Base-by-base conservation (phyloP, 2,888 invertebrate species). In the Nipponacmea schrenckii region DNA sequence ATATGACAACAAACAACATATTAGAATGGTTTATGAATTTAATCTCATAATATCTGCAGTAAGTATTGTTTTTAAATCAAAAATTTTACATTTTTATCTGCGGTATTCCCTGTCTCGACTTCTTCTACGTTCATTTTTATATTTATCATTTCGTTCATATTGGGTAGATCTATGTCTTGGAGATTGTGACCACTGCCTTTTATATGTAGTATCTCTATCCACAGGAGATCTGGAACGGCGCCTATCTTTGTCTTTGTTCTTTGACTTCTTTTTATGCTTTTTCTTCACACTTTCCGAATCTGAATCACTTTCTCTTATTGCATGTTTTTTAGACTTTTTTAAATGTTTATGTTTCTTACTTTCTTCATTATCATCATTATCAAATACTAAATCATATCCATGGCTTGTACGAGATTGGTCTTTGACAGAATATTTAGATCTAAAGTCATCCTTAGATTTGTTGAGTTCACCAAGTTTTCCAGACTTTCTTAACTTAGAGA, bases 401-500 rank as follows among this genome's bases (percentile, higher is more conserved):
- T 83, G 76, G 71, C 82, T 79, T 67, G 77, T 77, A 56, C 80
- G 74, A 17, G 80, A 77, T 27, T 74, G 79, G 66, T 83, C 81
- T 65, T 84, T 84, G 45, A 85, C 78, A 17, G 76, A 76, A 69
- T 81, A 84, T 31, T 79, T 76, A 17, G 82, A 78, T 15, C 76
- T 68, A 68, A 79, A 77, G 17, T 70, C 69, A 26, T 74, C 77
- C 10, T 71, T 67, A 8, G 73, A 68, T n/a, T 78, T 71, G 17
- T 80, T 74, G 46, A 67, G 39, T 56, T 63, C 67, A 15, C 71
- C 68, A 24, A 74, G 73, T 15, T 46, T 50, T 15, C n/a, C 48
- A 0, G 48, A 26, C 2, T 45, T 50, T 46, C 26, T 20, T 10
- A 67, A 17, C n/a, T 27, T 45, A 1, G 98, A 94, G 0, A 99